Conservation (phyloP, 37 sponge, comb jelly and placozoan genomes). For the Tethya wilhelma region DNA sequence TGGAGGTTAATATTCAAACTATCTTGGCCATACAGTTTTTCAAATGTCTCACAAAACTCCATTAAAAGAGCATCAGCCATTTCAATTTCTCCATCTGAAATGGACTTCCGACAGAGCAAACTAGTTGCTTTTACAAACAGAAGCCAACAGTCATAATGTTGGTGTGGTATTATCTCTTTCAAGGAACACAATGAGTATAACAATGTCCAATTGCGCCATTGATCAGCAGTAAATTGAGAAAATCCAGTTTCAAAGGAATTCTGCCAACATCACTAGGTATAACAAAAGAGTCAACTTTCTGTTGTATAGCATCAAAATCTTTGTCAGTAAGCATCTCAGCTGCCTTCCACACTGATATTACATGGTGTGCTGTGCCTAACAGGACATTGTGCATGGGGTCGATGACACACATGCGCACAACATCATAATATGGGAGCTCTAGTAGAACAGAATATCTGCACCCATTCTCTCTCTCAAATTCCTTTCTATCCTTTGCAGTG, state of each 20-base stretch:
- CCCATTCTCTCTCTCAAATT: conserved; percentile 24
- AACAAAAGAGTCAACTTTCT: conserved; percentile 15
- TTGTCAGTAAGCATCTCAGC: too few species aligned
- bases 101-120: conserved; percentile 5
- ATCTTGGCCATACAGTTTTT: conserved; percentile 34
- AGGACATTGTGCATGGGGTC: conserved; percentile 50
- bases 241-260: conserved; percentile 51
- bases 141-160: conserved; percentile 39
- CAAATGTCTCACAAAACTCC: conserved; percentile 26
- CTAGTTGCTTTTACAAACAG: conserved; percentile 52
- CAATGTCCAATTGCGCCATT: too few species aligned
- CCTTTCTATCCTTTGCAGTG: conserved; percentile 3
- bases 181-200: conserved; percentile 1
- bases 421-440: conserved; percentile 32
- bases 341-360: too few species aligned
- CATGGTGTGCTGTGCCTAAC: too few species aligned
- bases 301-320: conserved; percentile 35
- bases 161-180: conserved; percentile 1
- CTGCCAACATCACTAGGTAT: conserved; percentile 28
- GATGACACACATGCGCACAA: conserved; percentile 19
- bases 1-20: conserved; percentile 53
- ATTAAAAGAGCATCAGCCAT: conserved; percentile 28
- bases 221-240: conserved; percentile 61
- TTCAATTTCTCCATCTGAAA: conserved; percentile 11
- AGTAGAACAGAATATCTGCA: conserved; percentile 10